Base-by-base conservation (phyloP, 2,888 invertebrate genomes). In the Teleogryllus oceanicus region DNA sequence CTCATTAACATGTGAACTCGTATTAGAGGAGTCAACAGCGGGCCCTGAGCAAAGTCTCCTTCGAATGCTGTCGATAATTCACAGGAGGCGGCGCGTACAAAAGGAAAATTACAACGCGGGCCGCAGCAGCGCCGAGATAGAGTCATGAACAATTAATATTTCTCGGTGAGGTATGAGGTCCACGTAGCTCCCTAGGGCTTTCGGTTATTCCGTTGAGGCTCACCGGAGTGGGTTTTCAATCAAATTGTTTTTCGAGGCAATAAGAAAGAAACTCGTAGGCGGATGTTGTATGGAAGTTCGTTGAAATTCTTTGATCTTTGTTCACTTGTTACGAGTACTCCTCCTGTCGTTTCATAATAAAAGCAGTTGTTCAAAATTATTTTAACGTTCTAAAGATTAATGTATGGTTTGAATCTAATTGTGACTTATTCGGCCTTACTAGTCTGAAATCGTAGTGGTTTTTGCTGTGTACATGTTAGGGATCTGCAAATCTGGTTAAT, bases 21-120 rank as follows among this genome's bases (percentile, higher is more conserved):
- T 62, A 62, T 62, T 62, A 62, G n/a, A 62, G n/a, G 62, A 62
- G n/a, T n/a, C 62, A 62, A 62, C 62, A 62, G n/a, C 62, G 62
- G 5, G 62, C 13, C 62, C 37, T 37, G 37, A 37, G 37, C 37
- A 37, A 37, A 37, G n/a, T 16, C 62, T 13, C n/a, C 62, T 62
- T 62, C 62, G 62, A 62, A n/a, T 8, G 62, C 13, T 62, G 62
- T n/a, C 62, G 62, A 62, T 62, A 62, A 18, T 62, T 62, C 62
- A 62, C 62, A 3, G 16, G 16, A 16, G n/a, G 62, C 13, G 62
- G n/a, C 13, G 62, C n/a, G 13, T 16, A 62, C 13, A 16, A 62
- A 62, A 16, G 62, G n/a, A 62, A 13, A 62, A 62, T 62, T n/a
- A n/a, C n/a, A 13, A 4, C n/a, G 62, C 13, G 37, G 18, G 62